Evolutionary conservation across 35 echinoderm and acorn worm species (phyloP).

Genomic region (Hemicentrotus pulcherrimus): DNA sequence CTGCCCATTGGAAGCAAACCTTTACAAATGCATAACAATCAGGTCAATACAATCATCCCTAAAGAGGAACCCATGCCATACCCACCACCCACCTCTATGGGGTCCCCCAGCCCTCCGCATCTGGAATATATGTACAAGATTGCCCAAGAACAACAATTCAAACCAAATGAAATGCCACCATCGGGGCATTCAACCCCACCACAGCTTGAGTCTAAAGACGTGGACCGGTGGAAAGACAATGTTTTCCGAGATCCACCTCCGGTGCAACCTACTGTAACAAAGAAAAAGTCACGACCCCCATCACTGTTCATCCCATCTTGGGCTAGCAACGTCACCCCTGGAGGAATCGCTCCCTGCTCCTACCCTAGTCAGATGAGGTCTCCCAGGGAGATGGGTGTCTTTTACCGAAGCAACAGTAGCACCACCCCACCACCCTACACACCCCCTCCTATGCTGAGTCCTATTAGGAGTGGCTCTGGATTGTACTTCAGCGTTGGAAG

Average conservation of each 20-base stretch:
- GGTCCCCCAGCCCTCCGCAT: conserved; percentile 64
- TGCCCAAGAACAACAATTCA: background rate
- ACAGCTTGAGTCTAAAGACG: background rate
- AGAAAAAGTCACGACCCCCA: conserved; percentile 78
- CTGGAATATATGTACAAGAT: conserved; percentile 41
- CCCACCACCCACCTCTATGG: conserved; percentile 14
- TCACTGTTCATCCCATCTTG: conserved; percentile 92
- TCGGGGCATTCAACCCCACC: background rate
- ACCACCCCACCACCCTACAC: conserved; percentile 97
- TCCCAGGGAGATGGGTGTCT: conserved; percentile 80
- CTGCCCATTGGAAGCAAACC: conserved; percentile 30
- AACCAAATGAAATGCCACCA: background rate
- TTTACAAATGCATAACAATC: background rate
- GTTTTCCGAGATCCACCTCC: conserved; percentile 84
- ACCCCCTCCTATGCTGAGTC: conserved; percentile 97
- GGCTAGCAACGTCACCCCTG: conserved; percentile 78
- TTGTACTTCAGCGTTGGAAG: conserved; percentile 89
- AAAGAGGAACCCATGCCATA: conserved; percentile 49
- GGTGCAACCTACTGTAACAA: conserved; percentile 64
- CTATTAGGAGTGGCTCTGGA: conserved; percentile 93
- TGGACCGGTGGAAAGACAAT: background rate
- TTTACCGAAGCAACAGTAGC: conserved; percentile 55
- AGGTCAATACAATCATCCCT: background rate
- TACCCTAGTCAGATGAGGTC: conserved; percentile 98
- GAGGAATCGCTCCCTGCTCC: conserved; percentile 74